These are phyloP conservation scores for Ailuropoda melanoleuca DNA, from an alignment of 2,113 vertebrate genomes.

Conservation along the genomic window DNA sequence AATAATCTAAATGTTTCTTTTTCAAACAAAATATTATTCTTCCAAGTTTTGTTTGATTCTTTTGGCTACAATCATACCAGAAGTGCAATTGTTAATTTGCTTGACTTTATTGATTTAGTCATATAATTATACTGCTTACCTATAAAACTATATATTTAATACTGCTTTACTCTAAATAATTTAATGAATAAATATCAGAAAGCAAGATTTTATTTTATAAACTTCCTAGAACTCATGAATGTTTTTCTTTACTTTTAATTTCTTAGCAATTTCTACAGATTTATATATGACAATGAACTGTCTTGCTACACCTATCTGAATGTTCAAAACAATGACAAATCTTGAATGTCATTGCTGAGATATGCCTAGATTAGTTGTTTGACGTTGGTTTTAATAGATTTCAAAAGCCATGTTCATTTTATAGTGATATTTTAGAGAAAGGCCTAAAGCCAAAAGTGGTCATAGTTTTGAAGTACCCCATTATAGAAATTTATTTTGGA, in stretches of 20 bases:
- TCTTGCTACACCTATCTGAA: background rate
- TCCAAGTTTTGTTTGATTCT: background rate
- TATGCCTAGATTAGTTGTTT: background rate
- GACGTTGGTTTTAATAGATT: slow-evolving; percentile 1
- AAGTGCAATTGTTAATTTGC: background rate
- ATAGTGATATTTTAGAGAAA: background rate
- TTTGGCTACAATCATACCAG: background rate
- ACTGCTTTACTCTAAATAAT: background rate
- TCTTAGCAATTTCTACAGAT: background rate
- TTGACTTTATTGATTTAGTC: background rate
- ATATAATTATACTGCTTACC: background rate
- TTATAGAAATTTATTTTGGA: slow-evolving; percentile 14
- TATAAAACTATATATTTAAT: background rate
- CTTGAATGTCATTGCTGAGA: background rate
- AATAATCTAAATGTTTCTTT: background rate
- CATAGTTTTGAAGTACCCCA: background rate
- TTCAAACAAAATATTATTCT: background rate
- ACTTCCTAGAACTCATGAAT: background rate
- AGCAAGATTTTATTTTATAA: slow-evolving; percentile 9
- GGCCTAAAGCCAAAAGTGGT: background rate
- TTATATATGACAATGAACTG: background rate
- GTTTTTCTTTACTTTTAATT: background rate
- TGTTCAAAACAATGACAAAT: slow-evolving; percentile 1
- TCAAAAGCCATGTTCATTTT: background rate
- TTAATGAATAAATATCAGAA: slow-evolving; percentile 9